These are phyloP conservation scores for Apogon hyalosoma DNA, from an alignment of 2,797 vertebrate species.

Conservation along the genomic window DNA sequence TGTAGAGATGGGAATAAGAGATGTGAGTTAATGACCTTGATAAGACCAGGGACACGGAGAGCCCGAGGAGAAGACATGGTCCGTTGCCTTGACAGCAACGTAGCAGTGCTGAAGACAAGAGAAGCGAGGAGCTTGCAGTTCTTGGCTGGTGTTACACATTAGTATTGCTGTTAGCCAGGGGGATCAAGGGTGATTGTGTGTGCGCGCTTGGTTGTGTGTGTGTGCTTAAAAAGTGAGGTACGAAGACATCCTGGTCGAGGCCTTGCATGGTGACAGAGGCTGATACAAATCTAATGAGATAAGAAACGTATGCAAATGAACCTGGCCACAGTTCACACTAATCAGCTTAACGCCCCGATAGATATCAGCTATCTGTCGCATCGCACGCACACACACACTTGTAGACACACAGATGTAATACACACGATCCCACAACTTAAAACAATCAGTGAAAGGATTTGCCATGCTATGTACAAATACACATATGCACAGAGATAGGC, in stretches of 20 bases:
- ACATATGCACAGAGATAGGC: slow-evolving; percentile 43
- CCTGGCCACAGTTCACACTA: slow-evolving; percentile 85
- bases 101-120: slow-evolving; percentile 65
- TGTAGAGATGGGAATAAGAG: slow-evolving; percentile 49
- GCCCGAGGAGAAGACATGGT: slow-evolving; percentile 60
- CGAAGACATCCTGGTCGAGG: slow-evolving; percentile 80
- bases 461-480: slow-evolving; percentile 45
- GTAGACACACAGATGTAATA: neutral
- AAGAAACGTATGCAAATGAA: slow-evolving; percentile 88
- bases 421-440: slow-evolving; percentile 57
- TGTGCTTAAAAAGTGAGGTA: slow-evolving; percentile 56
- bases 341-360: slow-evolving; percentile 87
- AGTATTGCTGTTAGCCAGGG: slow-evolving; percentile 72
- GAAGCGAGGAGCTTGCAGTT: slow-evolving; percentile 65
- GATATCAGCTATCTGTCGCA: slow-evolving; percentile 85
- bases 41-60: slow-evolving; percentile 67
- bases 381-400: slow-evolving; percentile 38
- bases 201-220: slow-evolving; percentile 17
- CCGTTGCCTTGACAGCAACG: slow-evolving; percentile 64
- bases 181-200: slow-evolving; percentile 63
- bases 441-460: slow-evolving; percentile 67
- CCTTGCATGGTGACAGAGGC: slow-evolving; percentile 78
- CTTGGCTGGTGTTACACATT: slow-evolving; percentile 71
- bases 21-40: slow-evolving; percentile 76
- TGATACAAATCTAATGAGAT: slow-evolving; percentile 89